Evolutionary conservation across 1,140 invertebrate species (phyloP).

Genomic region (Coenobita brevimanus): DNA sequence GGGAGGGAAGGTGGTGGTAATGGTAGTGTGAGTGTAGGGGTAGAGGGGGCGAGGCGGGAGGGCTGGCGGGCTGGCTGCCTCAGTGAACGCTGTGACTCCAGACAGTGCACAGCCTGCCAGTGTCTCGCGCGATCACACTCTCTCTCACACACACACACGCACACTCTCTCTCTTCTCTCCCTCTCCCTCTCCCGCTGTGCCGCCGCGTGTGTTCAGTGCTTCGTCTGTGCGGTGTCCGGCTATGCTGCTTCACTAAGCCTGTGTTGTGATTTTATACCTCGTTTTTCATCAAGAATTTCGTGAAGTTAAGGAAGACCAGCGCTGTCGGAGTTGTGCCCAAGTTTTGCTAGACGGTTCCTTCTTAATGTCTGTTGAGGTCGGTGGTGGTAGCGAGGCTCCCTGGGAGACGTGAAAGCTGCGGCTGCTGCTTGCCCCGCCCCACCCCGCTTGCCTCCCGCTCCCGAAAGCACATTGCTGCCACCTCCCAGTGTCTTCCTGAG

Average conservation of each 20-base stretch:
- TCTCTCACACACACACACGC: constrained; percentile 54
- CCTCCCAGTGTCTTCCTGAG: neutral
- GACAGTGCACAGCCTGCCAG: constrained; percentile 61
- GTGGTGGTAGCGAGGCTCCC: constrained; percentile 21
- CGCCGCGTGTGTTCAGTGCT: constrained; percentile 29
- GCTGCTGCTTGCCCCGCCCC: constrained; percentile 40
- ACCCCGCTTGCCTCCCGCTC: constrained; percentile 6
- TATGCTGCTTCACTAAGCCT: constrained; percentile 59
- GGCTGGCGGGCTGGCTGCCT: constrained; percentile 34
- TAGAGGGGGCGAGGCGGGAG: constrained; percentile 19
- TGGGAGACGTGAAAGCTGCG: constrained; percentile 32
- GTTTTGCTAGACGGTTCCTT: constrained; percentile 17
- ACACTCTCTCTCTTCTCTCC: constrained; percentile 58
- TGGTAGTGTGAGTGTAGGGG: constrained; percentile 11
- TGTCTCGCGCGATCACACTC: constrained; percentile 40
- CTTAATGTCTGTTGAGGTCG: constrained; percentile 34
- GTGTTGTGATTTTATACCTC: constrained; percentile 55
- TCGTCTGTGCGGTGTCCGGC: constrained; percentile 39
- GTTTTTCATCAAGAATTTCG: constrained; percentile 58
- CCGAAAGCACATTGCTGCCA: constrained; percentile 7
- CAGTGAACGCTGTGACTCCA: constrained; percentile 66
- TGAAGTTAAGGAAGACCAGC: constrained; percentile 17
- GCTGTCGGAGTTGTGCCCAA: constrained; percentile 21
- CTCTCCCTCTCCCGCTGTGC: constrained; percentile 51
- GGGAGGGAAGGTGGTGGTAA: neutral